Evolutionary conservation across 2,888 invertebrate species (phyloP).

Genomic region (Ennomos quercinarius): DNA sequence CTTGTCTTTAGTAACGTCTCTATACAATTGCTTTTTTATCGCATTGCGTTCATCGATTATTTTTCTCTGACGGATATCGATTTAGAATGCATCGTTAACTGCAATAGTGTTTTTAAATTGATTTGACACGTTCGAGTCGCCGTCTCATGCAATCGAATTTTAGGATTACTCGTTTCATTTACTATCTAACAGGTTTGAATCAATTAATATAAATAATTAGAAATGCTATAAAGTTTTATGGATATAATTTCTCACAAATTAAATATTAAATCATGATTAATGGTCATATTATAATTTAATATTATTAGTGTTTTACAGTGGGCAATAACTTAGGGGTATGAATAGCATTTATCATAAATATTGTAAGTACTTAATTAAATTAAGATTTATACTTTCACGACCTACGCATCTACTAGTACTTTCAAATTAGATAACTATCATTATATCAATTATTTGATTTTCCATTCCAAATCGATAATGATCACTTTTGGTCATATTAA

Average conservation of each 20-base stretch:
- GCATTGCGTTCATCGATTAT: conserved; percentile 22
- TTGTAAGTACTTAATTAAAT: conserved; percentile 1
- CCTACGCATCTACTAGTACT: conserved; percentile 28
- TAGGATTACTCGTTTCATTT: neutral
- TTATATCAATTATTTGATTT: conserved; percentile 26
- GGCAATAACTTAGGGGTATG: conserved; percentile 16
- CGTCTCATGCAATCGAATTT: conserved; percentile 5
- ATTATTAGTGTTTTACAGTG: conserved; percentile 13
- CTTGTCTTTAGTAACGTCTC: conserved; percentile 29
- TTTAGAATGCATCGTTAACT: conserved; percentile 17
- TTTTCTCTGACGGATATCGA: conserved; percentile 14
- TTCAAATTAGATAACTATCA: conserved; percentile 32
- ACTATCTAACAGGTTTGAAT: too few relatives aligned
- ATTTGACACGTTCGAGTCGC: conserved; percentile 11
- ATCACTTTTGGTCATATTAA: conserved; percentile 32
- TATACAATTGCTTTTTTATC: conserved; percentile 27
- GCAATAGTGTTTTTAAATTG: conserved; percentile 22
- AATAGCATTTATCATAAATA: conserved; percentile 3
- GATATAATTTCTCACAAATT: neutral
- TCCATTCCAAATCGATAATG: conserved; percentile 38
- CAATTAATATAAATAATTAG: neutral
- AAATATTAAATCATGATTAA: conserved; percentile 3
- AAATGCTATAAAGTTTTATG: neutral
- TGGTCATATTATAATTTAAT: conserved; percentile 8
- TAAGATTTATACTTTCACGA: conserved; percentile 11